A percentile compares a stretch with the other conserved stretches of the same genome.
phyloP scores from a whole-genome alignment of 2,113 vertebrate species.

The Neotragus pygmaeus region DNA sequence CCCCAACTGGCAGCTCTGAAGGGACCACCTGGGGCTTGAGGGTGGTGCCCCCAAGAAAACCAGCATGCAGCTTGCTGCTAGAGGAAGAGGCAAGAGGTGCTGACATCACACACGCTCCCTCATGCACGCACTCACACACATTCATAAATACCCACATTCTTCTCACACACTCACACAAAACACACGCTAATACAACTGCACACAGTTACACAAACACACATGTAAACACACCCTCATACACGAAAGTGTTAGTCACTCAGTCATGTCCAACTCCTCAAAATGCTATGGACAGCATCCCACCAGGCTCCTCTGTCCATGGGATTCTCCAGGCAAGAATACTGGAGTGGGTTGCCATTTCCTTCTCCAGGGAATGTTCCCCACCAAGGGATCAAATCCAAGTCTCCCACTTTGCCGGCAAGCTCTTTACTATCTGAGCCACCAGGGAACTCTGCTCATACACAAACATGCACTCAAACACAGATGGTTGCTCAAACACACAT shows the following conservation, averaged over 20 bases:
- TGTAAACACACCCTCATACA: background rate
- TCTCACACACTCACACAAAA: background rate
- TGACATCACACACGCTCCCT: background rate
- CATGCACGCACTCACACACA: background rate
- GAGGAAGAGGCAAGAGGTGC: background rate
- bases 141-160: background rate
- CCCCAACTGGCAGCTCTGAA: background rate
- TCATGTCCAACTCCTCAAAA: background rate
- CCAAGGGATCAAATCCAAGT: background rate
- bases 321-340: background rate
- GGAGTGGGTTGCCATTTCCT: background rate
- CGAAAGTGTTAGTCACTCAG: background rate
- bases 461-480: background rate
- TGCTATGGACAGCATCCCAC: background rate
- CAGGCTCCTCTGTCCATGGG: background rate
- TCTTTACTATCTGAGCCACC: background rate
- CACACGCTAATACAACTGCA: background rate
- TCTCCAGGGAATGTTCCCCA: background rate
- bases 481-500: background rate
- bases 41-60: background rate
- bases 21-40: background rate
- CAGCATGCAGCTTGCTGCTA: background rate
- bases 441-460: background rate
- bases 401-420: background rate
- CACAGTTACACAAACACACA: background rate